These are phyloP conservation scores for Albula glossodonta DNA, from an alignment of 2,113 vertebrate species.

Conservation along the genomic window DNA sequence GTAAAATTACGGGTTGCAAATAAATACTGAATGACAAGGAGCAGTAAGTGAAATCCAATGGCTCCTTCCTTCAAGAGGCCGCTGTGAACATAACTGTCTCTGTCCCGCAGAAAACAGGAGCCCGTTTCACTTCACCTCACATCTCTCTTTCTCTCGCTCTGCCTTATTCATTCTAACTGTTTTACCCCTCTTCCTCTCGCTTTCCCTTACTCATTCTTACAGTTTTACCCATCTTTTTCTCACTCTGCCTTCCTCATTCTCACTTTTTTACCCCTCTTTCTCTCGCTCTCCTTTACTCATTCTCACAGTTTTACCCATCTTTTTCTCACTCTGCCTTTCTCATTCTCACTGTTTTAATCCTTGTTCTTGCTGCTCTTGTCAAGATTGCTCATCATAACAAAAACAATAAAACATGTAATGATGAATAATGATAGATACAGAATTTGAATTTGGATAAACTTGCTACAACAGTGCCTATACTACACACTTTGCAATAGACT, in stretches of 20 bases:
- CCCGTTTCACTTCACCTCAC: not conserved
- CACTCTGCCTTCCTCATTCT: not conserved
- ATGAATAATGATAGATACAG: no score
- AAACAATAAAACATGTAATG: no score
- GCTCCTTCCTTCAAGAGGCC: not conserved
- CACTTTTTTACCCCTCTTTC: no score
- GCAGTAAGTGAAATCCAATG: not conserved
- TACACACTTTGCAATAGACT: no score
- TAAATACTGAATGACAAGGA: not conserved
- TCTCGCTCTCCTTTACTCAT: no score
- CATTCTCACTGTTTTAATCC: no score
- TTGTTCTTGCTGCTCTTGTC: not conserved
- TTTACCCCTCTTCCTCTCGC: no score
- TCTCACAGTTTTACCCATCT: not conserved
- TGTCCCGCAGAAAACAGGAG: not conserved
- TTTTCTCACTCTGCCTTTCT: not conserved
- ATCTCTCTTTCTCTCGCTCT: not conserved
- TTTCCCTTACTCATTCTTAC: no score
- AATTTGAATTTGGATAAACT: no score
- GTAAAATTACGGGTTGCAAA: not conserved
- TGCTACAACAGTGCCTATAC: no score
- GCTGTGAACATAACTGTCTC: no score
- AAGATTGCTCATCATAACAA: no score
- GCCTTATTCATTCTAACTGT: constrained; percentile 10
- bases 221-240: not conserved